A percentile compares a stretch with the other conserved stretches of the same genome.
These are phyloP conservation scores for Lathamus discolor DNA, from an alignment of 2,113 vertebrate genomes.

Conservation along the genomic window DNA sequence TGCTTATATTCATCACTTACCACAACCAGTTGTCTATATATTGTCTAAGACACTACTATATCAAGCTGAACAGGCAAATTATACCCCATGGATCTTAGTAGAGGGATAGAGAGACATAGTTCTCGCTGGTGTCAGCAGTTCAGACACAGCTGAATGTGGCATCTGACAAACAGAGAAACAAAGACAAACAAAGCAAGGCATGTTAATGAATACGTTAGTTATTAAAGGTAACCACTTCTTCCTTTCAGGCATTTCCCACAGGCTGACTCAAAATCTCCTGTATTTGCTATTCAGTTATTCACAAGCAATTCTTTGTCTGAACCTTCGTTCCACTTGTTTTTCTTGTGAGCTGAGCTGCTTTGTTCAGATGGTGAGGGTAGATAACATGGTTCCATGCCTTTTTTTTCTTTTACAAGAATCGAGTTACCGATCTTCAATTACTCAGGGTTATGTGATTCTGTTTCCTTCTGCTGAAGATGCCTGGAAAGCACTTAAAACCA, in stretches of 20 bases:
- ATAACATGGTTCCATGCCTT: not conserved
- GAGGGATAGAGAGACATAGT: not conserved
- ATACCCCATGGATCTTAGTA: not conserved
- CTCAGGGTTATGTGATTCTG: not conserved
- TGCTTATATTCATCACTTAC: conserved; percentile 53
- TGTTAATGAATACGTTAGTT: not conserved
- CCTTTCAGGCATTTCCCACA: not conserved
- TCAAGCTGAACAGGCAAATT: conserved; percentile 46
- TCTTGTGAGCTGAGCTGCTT: not conserved
- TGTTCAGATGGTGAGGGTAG: not conserved
- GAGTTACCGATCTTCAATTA: not conserved
- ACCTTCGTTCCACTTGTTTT: not conserved
- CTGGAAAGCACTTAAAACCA: not conserved
- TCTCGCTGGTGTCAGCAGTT: not conserved
- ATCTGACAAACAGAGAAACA: not conserved
- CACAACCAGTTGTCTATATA: conserved; percentile 39
- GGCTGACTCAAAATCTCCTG: not conserved
- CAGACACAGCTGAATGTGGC: not conserved
- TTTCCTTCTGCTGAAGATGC: not conserved
- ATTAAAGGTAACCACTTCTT: not conserved
- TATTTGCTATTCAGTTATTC: not conserved
- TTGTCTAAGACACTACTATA: conserved; percentile 35
- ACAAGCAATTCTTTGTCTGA: not conserved
- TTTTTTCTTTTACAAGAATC: not conserved
- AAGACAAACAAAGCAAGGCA: conserved; percentile 11